Conservation (phyloP, 2,797 vertebrate species). For the Sparidentex hasta region DNA sequence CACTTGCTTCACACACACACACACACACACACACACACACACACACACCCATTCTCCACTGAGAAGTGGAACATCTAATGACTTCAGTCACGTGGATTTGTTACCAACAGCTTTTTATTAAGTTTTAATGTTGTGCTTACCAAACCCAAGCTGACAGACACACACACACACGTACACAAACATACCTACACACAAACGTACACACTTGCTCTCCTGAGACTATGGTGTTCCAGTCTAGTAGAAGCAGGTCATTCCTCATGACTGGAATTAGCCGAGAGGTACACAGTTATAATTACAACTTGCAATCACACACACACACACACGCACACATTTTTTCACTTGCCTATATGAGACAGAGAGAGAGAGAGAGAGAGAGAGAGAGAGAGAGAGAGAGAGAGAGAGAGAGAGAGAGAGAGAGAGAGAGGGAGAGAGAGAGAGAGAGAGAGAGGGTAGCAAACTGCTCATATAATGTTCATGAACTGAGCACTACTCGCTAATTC, state of each 20-base stretch:
- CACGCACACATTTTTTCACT: constrained; percentile 3
- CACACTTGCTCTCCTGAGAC: constrained; percentile 23
- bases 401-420: not conserved
- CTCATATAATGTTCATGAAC: constrained; percentile 70
- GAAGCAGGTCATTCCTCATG: constrained; percentile 68
- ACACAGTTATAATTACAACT: constrained; percentile 42
- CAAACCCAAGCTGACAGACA: constrained; percentile 12
- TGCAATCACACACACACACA: not conserved
- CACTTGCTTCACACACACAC: not conserved
- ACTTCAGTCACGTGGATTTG: constrained; percentile 56
- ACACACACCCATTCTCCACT: not conserved
- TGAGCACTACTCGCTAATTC: constrained; percentile 32
- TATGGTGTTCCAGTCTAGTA: constrained; percentile 41
- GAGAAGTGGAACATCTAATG: constrained; percentile 36
- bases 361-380: too few relatives aligned
- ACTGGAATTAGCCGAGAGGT: constrained; percentile 46
- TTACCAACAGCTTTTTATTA: constrained; percentile 53
- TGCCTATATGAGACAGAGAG: too few relatives aligned
- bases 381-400: too few relatives aligned
- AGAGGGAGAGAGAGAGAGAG: not conserved
- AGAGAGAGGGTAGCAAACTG: constrained; percentile 13
- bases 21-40: not conserved
- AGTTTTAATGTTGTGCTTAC: constrained; percentile 64
- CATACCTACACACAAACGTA: constrained; percentile 1
- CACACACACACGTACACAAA: not conserved